Evolutionary conservation across 2,113 vertebrate genomes (phyloP).

Genomic region (Clarias gariepinus): DNA sequence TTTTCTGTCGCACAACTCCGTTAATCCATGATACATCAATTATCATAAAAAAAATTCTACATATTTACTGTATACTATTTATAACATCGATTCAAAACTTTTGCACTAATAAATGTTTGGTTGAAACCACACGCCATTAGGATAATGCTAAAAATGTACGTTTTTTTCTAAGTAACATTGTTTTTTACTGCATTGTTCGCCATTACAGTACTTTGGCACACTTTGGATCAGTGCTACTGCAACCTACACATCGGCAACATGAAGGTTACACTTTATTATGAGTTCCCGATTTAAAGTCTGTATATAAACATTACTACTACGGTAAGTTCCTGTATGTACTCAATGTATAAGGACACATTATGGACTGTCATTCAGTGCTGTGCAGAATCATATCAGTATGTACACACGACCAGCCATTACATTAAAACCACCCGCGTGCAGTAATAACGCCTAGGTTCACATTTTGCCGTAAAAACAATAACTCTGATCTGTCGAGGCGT

Average conservation of each 20-base stretch:
- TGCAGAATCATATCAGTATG: background rate
- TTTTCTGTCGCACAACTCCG: background rate
- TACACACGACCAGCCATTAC: background rate
- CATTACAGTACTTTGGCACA: background rate
- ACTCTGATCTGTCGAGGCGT: too few species aligned
- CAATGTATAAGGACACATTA: background rate
- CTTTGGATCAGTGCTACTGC: background rate
- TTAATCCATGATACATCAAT: too few species aligned
- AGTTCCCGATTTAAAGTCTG: background rate
- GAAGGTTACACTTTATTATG: background rate
- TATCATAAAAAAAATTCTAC: background rate
- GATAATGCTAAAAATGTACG: background rate
- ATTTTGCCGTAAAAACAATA: too few species aligned
- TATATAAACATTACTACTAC: background rate
- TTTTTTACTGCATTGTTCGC: background rate
- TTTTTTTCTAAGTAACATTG: background rate
- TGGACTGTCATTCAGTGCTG: background rate
- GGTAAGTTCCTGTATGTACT: background rate
- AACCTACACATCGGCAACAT: background rate
- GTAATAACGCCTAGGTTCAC: too few species aligned
- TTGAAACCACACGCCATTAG: background rate
- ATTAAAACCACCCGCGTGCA: too few species aligned
- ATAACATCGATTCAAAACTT: background rate
- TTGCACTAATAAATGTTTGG: background rate
- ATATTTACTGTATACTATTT: background rate